phyloP scores from a whole-genome alignment of 2,797 vertebrate species.

The Anguilla pacifica region DNA sequence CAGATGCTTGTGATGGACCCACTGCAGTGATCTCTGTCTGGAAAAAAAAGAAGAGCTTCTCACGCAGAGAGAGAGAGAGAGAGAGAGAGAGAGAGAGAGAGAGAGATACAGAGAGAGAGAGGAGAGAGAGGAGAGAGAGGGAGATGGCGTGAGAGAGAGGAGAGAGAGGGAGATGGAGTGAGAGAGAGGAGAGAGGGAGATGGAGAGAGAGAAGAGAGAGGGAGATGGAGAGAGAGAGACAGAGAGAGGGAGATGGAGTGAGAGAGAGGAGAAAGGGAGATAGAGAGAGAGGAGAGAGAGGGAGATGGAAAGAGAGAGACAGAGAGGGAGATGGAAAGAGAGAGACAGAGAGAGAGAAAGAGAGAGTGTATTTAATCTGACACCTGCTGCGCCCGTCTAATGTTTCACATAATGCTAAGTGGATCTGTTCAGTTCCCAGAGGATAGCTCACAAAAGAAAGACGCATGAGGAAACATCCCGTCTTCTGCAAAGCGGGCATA shows the following conservation, averaged over 20 bases:
- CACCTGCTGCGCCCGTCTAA: slow-evolving; percentile 74
- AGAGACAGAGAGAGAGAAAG: slow-evolving; percentile 36
- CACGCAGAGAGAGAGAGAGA: neutral
- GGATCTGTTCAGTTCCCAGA: slow-evolving; percentile 63
- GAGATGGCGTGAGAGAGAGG: neutral
- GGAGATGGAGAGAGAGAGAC: slow-evolving; percentile 20
- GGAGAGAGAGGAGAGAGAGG: too few relatives aligned
- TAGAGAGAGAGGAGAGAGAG: slow-evolving; percentile 44
- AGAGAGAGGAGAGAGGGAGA: neutral
- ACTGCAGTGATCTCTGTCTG: neutral
- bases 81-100: neutral
- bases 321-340: slow-evolving; percentile 24
- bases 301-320: slow-evolving; percentile 13
- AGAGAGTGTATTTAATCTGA: slow-evolving; percentile 80
- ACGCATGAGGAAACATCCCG: slow-evolving; percentile 23
- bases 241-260: slow-evolving; percentile 15
- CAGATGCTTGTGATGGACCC: slow-evolving; percentile 64
- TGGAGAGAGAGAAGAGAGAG: neutral
- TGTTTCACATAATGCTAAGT: slow-evolving; percentile 71
- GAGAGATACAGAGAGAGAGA: neutral
- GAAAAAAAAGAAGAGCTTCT: slow-evolving; percentile 19
- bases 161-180: slow-evolving; percentile 16
- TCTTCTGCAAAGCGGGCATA: neutral
- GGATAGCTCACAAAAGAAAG: slow-evolving; percentile 34
- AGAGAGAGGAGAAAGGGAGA: slow-evolving; percentile 11